Evolutionary conservation across 2,797 vertebrate species (phyloP), one percentile per base, ranked within the genome.

Genomic region (Alauda arvensis): DNA sequence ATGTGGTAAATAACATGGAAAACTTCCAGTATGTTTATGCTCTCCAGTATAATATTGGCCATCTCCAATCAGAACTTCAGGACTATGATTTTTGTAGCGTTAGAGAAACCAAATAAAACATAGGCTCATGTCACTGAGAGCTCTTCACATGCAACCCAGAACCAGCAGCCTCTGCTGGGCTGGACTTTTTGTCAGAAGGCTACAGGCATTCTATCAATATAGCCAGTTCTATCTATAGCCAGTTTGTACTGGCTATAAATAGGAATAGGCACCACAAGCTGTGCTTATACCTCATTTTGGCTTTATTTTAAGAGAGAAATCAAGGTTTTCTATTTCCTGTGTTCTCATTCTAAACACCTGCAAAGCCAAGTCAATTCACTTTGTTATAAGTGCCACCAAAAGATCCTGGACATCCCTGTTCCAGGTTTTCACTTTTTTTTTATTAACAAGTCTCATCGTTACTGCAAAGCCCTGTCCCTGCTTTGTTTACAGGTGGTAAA

Each of bases 401-500:
- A 29, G 21, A 78, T 55, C 53, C 63, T 1, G 0, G 9, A 49
- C 63, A 61, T 21, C 14, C 67, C 66, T 13, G 4, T 26, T 81
- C 57, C 57, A 61, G 26, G 39, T 76, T 57, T 93, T 66, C 23
- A 33, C 24, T 19, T 46, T 56, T 76, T 14, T 74, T 91, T 83
- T 70, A 40, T 51, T 74, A 88, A 42, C 5, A 12, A 34, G 19
- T 49, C 55, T 85, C 77, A 74, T 75, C 48, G 80, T 40, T 85
- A 74, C 51, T 71, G 83, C 59, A 84, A 92, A 71, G 15, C 29
- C 71, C 26, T 52, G 19, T 29, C 40, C 49, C 49, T 77, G 51
- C 49, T 94, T 90, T 84, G 77, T 87, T 89, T 79, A 87, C 70
- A 79, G 55, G 70, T 55, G 29, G 57, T 56, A 85, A 83, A 60